phyloP scores from a whole-genome alignment of 2,113 vertebrate species.

The Pelodiscus sinensis region DNA sequence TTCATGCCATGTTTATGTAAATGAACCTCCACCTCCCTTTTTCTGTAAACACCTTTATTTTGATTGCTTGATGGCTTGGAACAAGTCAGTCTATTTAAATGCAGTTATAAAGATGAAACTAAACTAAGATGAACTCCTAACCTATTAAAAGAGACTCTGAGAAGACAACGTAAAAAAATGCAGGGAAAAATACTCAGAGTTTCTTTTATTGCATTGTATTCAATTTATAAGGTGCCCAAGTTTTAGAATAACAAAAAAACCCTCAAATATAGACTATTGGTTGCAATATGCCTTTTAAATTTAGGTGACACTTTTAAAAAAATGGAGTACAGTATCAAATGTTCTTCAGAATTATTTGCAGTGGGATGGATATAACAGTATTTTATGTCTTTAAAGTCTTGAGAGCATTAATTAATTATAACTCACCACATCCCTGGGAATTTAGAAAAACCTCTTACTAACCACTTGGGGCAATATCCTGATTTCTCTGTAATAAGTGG shows the following conservation, averaged over 20 bases:
- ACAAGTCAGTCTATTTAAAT: constrained; percentile 28
- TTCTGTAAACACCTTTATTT: constrained; percentile 23
- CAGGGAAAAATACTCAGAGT: background rate
- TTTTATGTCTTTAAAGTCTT: background rate
- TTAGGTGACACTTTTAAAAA: background rate
- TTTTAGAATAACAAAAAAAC: background rate
- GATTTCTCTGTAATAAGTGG: background rate
- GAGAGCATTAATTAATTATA: background rate
- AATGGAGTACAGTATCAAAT: background rate
- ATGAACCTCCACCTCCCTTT: background rate
- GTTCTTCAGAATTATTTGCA: background rate
- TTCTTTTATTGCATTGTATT: background rate
- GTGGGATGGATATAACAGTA: background rate
- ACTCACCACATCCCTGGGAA: background rate
- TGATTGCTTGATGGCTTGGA: constrained; percentile 44
- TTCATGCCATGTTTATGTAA: constrained; percentile 12
- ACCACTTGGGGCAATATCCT: background rate
- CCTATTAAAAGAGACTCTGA: background rate
- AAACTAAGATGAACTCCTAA: constrained; percentile 10
- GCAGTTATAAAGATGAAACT: constrained; percentile 18
- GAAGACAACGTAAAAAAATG: background rate
- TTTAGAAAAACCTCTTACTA: background rate
- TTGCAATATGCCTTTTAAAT: background rate
- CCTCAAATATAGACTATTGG: background rate
- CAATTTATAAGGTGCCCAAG: background rate